Conservation (phyloP, 1,140 invertebrate species). For the Drosophila orosa region DNA sequence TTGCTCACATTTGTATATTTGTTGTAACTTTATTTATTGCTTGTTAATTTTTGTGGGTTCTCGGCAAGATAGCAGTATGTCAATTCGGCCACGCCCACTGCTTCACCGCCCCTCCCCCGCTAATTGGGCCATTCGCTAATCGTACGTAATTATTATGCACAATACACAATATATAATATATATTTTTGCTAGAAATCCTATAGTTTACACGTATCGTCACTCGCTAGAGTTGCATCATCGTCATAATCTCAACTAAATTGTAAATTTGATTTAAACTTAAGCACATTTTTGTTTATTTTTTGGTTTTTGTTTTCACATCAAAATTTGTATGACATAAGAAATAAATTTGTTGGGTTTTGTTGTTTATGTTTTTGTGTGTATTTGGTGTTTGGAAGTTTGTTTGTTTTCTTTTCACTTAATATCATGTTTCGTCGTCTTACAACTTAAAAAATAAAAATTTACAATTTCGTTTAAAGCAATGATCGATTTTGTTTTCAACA, state of each 20-base stretch:
- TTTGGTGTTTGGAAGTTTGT: slow-evolving; percentile 40
- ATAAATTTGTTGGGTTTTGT: slow-evolving; percentile 56
- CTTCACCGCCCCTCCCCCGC: slow-evolving; percentile 1
- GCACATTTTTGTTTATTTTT: slow-evolving; percentile 71
- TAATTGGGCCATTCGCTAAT: slow-evolving; percentile 32
- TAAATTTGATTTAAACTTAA: slow-evolving; percentile 82
- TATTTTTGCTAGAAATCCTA: slow-evolving; percentile 71
- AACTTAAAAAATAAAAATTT: slow-evolving; percentile 51
- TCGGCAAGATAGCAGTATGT: slow-evolving; percentile 6
- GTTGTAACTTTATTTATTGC: slow-evolving; percentile 8
- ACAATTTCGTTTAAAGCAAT: slow-evolving; percentile 58
- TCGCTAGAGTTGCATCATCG: slow-evolving; percentile 38
- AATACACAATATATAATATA: slow-evolving; percentile 54
- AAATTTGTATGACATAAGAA: slow-evolving; percentile 76
- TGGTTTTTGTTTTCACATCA: slow-evolving; percentile 41
- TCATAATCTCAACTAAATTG: slow-evolving; percentile 78
- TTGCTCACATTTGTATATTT: background rate
- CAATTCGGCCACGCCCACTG: slow-evolving; percentile 18
- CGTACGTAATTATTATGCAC: slow-evolving; percentile 36
- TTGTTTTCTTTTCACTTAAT: slow-evolving; percentile 47
- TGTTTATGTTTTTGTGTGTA: slow-evolving; percentile 33
- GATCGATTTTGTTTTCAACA: slow-evolving; percentile 47
- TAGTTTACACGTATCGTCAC: slow-evolving; percentile 54
- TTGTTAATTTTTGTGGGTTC: background rate
- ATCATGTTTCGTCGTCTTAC: slow-evolving; percentile 48